phyloP scores from a whole-genome alignment of 2,113 vertebrate genomes.

The Probosciger aterrimus region DNA sequence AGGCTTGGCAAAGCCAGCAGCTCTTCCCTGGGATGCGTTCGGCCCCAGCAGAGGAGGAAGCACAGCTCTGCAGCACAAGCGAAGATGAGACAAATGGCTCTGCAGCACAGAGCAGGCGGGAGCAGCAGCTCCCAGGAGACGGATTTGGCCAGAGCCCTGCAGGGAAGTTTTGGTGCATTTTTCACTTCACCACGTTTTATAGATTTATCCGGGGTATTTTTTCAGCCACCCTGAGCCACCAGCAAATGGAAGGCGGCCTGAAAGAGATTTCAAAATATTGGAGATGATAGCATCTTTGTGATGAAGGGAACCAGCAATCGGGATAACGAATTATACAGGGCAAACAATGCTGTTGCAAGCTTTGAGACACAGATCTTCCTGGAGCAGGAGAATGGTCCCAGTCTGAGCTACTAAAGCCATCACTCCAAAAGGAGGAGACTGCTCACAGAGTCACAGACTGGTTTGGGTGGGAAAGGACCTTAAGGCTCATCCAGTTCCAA shows the following conservation, averaged over 20 bases:
- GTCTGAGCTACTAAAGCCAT: background rate
- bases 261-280: background rate
- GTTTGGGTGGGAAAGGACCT: background rate
- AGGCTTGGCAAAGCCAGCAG: slow-evolving; percentile 22
- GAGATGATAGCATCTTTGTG: background rate
- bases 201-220: background rate
- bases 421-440: background rate
- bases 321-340: background rate
- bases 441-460: background rate
- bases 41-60: slow-evolving; percentile 16
- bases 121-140: background rate
- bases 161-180: slow-evolving; percentile 9
- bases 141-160: background rate
- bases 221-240: background rate
- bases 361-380: background rate
- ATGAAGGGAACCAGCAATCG: background rate
- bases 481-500: background rate
- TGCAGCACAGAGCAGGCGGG: background rate
- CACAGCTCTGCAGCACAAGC: background rate
- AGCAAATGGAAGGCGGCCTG: background rate
- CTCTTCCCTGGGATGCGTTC: background rate
- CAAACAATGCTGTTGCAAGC: background rate
- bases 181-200: slow-evolving; percentile 14
- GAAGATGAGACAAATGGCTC: slow-evolving; percentile 43
- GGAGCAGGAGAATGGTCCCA: background rate